Percentiles rank a stretch among this genome's conserved stretches.
Conservation (phyloP, 2,888 invertebrate genomes). For the Spialia ferax region DNA sequence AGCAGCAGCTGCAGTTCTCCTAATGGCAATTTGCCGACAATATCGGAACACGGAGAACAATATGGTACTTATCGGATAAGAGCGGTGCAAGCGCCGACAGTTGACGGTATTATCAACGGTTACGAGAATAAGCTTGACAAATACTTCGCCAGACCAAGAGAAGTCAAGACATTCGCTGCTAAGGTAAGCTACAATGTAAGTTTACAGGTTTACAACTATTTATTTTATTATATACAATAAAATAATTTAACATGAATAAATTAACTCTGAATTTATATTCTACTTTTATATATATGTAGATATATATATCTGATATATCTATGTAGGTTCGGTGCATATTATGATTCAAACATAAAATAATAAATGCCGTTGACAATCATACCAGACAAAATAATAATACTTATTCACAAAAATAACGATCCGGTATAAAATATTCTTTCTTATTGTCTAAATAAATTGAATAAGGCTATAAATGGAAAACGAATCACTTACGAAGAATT, state of each 20-base stretch:
- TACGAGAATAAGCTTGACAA: conserved; percentile 77
- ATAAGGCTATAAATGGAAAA: conserved; percentile 22
- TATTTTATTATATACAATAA: not conserved
- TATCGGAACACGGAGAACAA: conserved; percentile 77
- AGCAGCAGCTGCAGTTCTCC: conserved; percentile 81
- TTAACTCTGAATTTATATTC: not conserved
- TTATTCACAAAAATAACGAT: too few relatives aligned
- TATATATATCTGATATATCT: too few relatives aligned
- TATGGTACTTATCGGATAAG: conserved; percentile 72
- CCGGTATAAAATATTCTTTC: conserved; percentile 15
- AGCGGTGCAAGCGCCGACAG: conserved; percentile 55
- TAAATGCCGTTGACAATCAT: not conserved
- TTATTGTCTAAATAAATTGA: conserved; percentile 21
- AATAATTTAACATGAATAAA: not conserved
- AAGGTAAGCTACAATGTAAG: conserved; percentile 67
- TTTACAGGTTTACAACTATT: conserved; percentile 1
- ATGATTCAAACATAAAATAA: too few relatives aligned
- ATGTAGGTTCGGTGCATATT: too few relatives aligned
- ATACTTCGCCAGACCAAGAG: conserved; percentile 75
- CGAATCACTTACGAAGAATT: conserved; percentile 21
- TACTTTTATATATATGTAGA: too few relatives aligned
- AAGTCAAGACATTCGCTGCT: conserved; percentile 65
- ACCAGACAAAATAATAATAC: too few relatives aligned
- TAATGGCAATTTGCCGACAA: conserved; percentile 76
- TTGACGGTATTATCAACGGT: conserved; percentile 58